Evolutionary conservation across 2,888 invertebrate genomes (phyloP).

Genomic region (Anoncus sp.): DNA sequence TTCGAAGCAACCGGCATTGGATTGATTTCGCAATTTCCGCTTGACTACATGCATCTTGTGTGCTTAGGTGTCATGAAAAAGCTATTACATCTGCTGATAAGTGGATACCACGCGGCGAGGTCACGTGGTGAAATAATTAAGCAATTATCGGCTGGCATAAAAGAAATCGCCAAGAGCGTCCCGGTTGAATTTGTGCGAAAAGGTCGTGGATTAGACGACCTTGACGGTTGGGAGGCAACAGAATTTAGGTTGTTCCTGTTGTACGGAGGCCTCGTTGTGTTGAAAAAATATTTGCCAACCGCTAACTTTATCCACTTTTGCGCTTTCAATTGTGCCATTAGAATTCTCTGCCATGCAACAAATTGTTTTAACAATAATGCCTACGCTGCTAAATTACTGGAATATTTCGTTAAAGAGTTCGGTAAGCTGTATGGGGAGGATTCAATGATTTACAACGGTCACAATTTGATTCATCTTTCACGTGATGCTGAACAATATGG

Average conservation of each 20-base stretch:
- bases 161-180: no score
- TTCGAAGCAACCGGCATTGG: conserved; percentile 66
- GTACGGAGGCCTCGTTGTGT: conserved; percentile 45
- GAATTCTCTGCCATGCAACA: conserved; percentile 42
- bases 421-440: no score
- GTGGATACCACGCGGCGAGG: no score
- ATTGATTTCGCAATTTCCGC: conserved; percentile 69
- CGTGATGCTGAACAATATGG: no score
- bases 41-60: conserved; percentile 71
- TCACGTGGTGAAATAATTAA: conserved; percentile 41
- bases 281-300: conserved; percentile 23
- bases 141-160: conserved; percentile 22
- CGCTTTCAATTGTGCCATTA: conserved; percentile 47
- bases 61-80: conserved; percentile 70
- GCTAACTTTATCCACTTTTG: conserved; percentile 40
- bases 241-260: conserved; percentile 5
- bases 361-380: conserved; percentile 35
- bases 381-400: no score
- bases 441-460: no score
- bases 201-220: conserved; percentile 60
- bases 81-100: no score
- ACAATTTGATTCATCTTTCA: no score
- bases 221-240: conserved; percentile 40
- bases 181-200: conserved; percentile 71
- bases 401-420: no score